A percentile compares a stretch with the other conserved stretches of the same genome.
Conservation (phyloP, 2,797 vertebrate species). For the Dendrocincla fuliginosa region DNA sequence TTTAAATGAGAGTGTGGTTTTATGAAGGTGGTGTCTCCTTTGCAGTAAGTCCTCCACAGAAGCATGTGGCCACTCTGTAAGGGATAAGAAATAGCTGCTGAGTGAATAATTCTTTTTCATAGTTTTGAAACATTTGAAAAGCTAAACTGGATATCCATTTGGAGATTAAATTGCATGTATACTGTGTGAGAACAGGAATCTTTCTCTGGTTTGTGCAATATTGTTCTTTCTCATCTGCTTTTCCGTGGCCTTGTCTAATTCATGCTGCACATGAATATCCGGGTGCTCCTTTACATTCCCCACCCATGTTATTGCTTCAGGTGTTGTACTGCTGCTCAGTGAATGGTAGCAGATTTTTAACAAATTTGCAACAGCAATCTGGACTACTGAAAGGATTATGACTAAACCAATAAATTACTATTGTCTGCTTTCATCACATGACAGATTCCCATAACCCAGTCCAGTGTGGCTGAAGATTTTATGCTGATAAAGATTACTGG, state of each 20-base stretch:
- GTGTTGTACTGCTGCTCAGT: conserved; percentile 37
- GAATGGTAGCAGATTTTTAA: conserved; percentile 67
- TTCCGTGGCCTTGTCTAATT: conserved; percentile 19
- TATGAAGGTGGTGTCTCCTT: not conserved
- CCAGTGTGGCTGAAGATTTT: conserved; percentile 15
- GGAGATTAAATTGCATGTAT: not conserved
- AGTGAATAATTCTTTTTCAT: not conserved
- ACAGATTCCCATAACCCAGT: conserved; percentile 34
- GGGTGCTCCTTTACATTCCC: conserved; percentile 13
- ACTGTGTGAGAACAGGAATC: conserved; percentile 9
- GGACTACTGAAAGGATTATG: conserved; percentile 67
- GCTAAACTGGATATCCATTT: not conserved
- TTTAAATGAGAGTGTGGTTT: not conserved
- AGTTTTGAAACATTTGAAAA: not conserved
- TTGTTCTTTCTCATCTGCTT: not conserved
- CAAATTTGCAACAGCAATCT: conserved; percentile 65
- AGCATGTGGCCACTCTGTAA: not conserved
- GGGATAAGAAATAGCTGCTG: not conserved
- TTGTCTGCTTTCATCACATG: conserved; percentile 63
- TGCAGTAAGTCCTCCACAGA: not conserved
- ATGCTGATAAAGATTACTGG: conserved; percentile 1
- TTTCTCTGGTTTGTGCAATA: not conserved
- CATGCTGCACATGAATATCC: not conserved
- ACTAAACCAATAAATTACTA: conserved; percentile 54
- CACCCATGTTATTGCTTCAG: conserved; percentile 61